Percentiles rank a stretch among this genome's conserved stretches.
Conservation (phyloP, 2,797 vertebrate genomes). For the Periophthalmus magnuspinnatus region DNA sequence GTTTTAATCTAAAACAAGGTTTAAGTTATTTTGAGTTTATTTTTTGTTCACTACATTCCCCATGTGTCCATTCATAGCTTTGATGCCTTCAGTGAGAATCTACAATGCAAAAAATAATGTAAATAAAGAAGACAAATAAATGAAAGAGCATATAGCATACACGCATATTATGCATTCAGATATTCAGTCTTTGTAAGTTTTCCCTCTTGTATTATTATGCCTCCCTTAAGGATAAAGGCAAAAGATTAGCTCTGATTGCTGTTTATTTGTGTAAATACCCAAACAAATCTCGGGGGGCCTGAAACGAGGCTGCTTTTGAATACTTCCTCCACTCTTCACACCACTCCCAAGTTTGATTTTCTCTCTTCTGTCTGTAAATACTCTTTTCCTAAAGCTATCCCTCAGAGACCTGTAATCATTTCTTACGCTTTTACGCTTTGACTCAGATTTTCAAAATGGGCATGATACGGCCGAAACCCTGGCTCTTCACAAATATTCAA, state of each 20-base stretch:
- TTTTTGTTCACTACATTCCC: too few species aligned
- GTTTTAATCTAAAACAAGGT: too few species aligned
- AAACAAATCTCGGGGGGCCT: slow-evolving; percentile 23
- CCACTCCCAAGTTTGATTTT: slow-evolving; percentile 21
- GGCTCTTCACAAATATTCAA: slow-evolving; percentile 18
- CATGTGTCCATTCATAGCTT: too few species aligned
- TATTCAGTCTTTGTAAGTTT: background rate
- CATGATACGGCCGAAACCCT: slow-evolving; percentile 8
- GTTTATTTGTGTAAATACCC: slow-evolving; percentile 37
- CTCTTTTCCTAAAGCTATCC: slow-evolving; percentile 32
- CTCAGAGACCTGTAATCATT: slow-evolving; percentile 36
- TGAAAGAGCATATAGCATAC: too few species aligned
- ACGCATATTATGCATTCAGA: background rate
- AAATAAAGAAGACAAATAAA: too few species aligned
- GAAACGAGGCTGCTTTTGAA: slow-evolving; percentile 26
- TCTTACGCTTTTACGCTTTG: slow-evolving; percentile 22
- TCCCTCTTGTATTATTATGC: background rate
- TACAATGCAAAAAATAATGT: too few species aligned
- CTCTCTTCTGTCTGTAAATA: slow-evolving; percentile 21
- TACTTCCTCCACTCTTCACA: slow-evolving; percentile 16
- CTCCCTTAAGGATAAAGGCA: slow-evolving; percentile 25
- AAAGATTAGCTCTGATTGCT: slow-evolving; percentile 45
- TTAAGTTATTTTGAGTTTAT: too few species aligned
- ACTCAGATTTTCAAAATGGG: slow-evolving; percentile 4
- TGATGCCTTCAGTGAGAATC: too few species aligned